These are phyloP conservation scores for Lypha dubia DNA, from an alignment of 2,888 invertebrate genomes.

Conservation along the genomic window DNA sequence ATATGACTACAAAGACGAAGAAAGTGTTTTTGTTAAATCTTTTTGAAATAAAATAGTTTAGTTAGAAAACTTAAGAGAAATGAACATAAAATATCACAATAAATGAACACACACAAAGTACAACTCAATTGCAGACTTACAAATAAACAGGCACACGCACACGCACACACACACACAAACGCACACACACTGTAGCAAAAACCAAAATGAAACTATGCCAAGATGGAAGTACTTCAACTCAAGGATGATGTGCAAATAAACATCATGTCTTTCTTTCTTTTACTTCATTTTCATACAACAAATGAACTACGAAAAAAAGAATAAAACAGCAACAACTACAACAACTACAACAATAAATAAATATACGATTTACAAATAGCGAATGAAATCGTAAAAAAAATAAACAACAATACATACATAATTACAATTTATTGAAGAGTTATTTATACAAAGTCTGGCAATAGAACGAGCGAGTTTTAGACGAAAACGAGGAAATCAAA, in stretches of 20 bases:
- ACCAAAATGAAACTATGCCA: slow-evolving; percentile 65
- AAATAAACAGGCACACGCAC: neutral
- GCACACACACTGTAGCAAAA: neutral
- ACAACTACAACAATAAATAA: neutral
- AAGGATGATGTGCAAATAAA: slow-evolving; percentile 68
- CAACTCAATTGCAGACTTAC: neutral
- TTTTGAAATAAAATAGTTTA: slow-evolving; percentile 54
- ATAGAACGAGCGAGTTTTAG: too few species aligned
- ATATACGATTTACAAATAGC: too few species aligned
- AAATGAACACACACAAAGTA: neutral
- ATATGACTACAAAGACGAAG: slow-evolving; percentile 9
- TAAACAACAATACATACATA: neutral
- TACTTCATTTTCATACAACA: neutral
- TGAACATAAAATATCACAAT: slow-evolving; percentile 47
- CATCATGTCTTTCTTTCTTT: slow-evolving; percentile 18
- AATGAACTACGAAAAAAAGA: neutral
- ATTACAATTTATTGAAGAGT: neutral
- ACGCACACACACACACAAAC: neutral
- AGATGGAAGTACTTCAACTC: slow-evolving; percentile 60
- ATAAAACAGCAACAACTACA: neutral
- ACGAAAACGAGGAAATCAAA: neutral
- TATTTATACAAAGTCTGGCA: neutral
- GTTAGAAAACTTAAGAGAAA: slow-evolving; percentile 38
- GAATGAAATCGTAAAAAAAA: slow-evolving; percentile 10
- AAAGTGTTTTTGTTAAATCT: slow-evolving; percentile 60